These are phyloP conservation scores for Himalopsyche tibetana DNA, from an alignment of 2,888 invertebrate genomes.

Conservation along the genomic window DNA sequence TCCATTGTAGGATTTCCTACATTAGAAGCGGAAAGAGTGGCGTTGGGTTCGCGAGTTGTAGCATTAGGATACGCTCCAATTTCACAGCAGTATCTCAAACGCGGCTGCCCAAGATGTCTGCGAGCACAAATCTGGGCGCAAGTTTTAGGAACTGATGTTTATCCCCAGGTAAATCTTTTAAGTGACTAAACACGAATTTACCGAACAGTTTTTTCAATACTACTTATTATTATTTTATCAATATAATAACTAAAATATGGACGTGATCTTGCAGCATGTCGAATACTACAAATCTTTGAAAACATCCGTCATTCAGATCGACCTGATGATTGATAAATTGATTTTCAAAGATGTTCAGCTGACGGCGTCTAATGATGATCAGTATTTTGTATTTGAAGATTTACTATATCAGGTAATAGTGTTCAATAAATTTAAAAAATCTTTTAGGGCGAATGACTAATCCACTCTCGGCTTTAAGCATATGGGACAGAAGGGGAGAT, in stretches of 20 bases:
- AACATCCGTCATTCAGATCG: constrained; percentile 88
- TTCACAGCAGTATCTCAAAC: constrained; percentile 93
- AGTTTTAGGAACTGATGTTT: constrained; percentile 88
- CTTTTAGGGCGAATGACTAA: no score
- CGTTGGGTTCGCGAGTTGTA: constrained; percentile 87
- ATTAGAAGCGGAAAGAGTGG: constrained; percentile 83
- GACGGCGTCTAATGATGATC: constrained; percentile 97
- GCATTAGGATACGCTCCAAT: constrained; percentile 89
- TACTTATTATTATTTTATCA: not conserved
- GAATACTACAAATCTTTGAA: constrained; percentile 89
- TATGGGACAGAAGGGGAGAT: no score
- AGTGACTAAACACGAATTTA: not conserved
- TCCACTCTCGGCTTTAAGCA: no score
- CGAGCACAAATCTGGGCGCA: constrained; percentile 91
- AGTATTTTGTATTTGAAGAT: constrained; percentile 98
- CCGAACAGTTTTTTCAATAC: not conserved
- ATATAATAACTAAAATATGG: not conserved
- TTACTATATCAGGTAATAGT: constrained; percentile 88
- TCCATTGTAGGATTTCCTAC: constrained; percentile 76
- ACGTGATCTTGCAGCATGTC: constrained; percentile 77
- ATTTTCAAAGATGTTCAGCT: constrained; percentile 97
- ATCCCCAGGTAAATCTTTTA: constrained; percentile 77
- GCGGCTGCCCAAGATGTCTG: constrained; percentile 87
- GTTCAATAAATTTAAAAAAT: not conserved
- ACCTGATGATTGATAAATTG: constrained; percentile 94